Evolutionary conservation across 23 tunicate species (phyloP).

Genomic region (Clavelina lepadiformis): DNA sequence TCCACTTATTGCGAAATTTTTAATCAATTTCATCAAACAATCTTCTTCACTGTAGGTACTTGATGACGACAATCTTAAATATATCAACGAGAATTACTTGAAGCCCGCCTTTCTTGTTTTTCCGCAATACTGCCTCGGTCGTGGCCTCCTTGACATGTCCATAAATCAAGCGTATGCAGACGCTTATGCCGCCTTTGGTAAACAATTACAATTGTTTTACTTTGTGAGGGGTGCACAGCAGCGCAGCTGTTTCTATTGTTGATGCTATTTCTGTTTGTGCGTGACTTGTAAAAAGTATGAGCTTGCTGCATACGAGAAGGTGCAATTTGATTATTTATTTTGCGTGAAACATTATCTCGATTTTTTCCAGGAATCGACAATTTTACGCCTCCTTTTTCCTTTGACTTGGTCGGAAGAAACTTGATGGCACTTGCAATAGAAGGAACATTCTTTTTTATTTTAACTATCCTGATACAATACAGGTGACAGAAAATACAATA

Average conservation of each 20-base stretch:
- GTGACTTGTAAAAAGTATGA: no score
- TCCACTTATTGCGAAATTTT: no score
- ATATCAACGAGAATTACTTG: slow-evolving; percentile 44
- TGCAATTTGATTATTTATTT: no score
- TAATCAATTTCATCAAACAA: background rate
- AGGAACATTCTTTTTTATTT: slow-evolving; percentile 57
- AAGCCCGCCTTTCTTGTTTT: slow-evolving; percentile 72
- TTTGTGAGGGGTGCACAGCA: no score
- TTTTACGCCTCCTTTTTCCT: slow-evolving; percentile 50
- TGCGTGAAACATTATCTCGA: no score
- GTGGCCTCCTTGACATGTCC: slow-evolving; percentile 89
- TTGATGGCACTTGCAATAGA: slow-evolving; percentile 68
- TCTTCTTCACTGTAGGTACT: slow-evolving; percentile 40
- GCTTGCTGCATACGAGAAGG: no score
- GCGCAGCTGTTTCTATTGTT: no score
- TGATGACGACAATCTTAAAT: slow-evolving; percentile 44
- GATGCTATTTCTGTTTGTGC: no score
- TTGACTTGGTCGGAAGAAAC: slow-evolving; percentile 61
- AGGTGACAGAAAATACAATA: no score
- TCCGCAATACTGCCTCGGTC: slow-evolving; percentile 96
- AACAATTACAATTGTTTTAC: no score
- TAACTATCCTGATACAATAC: slow-evolving; percentile 76
- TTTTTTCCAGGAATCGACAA: slow-evolving; percentile 55
- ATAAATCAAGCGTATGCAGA: slow-evolving; percentile 87
- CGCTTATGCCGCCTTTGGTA: slow-evolving; percentile 88